Conservation (phyloP, 1,140 invertebrate genomes). For the Scaptomyza montana region DNA sequence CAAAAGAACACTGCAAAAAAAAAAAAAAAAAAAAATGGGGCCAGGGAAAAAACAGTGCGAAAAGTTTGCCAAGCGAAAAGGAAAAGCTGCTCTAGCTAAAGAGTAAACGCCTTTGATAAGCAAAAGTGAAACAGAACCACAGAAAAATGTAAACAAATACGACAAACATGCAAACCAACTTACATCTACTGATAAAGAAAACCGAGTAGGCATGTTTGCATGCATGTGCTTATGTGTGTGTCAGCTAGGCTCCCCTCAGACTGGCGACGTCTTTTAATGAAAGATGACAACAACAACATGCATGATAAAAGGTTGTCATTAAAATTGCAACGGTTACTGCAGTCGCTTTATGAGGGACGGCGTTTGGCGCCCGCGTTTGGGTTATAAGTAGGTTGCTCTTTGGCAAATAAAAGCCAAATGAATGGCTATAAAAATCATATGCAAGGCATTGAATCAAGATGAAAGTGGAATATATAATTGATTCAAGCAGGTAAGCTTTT, state of each 20-base stretch:
- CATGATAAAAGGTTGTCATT: conserved; percentile 77
- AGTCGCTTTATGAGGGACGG: conserved; percentile 60
- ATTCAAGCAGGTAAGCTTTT: conserved; percentile 19
- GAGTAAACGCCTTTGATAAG: conserved; percentile 72
- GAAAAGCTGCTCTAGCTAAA: conserved; percentile 44
- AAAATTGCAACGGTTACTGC: conserved; percentile 67
- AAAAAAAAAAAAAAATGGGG: conserved; percentile 50
- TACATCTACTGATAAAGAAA: conserved; percentile 81
- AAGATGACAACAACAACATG: conserved; percentile 75
- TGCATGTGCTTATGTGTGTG: conserved; percentile 11
- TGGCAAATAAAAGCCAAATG: conserved; percentile 61
- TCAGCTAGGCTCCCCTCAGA: background rate
- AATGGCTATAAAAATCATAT: conserved; percentile 29
- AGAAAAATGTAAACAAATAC: conserved; percentile 69
- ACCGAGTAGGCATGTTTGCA: conserved; percentile 18
- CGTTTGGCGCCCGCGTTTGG: conserved; percentile 35
- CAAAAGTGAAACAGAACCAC: conserved; percentile 73
- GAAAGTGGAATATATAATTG: conserved; percentile 72
- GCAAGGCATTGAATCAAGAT: conserved; percentile 75
- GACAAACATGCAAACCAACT: conserved; percentile 47
- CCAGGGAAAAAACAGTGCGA: conserved; percentile 53
- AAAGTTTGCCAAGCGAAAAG: conserved; percentile 47
- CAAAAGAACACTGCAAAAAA: too few species aligned
- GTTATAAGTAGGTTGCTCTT: conserved; percentile 68
- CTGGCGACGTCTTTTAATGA: conserved; percentile 63